A percentile compares a stretch with the other conserved stretches of the same genome.
phyloP scores from a whole-genome alignment of 2,888 invertebrate genomes.

The Hypolimnas misippus region DNA sequence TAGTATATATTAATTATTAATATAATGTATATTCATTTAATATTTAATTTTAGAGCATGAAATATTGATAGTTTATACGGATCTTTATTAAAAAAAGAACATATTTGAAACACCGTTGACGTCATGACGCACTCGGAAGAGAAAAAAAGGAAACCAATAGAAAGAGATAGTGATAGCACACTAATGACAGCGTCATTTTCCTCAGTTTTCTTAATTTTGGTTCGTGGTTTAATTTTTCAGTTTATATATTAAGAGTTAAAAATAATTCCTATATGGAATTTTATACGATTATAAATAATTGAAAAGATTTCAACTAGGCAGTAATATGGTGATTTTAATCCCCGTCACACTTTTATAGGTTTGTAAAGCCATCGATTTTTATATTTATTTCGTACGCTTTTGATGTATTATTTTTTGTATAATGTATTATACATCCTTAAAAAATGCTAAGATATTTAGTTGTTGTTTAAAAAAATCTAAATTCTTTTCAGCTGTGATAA shows the following conservation, averaged over 20 bases:
- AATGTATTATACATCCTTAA: background rate
- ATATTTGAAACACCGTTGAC: too few relatives aligned
- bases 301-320: slow-evolving; percentile 12
- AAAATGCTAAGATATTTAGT: background rate
- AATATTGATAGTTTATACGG: too few relatives aligned
- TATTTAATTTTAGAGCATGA: too few relatives aligned
- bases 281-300: slow-evolving; percentile 15
- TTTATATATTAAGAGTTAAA: slow-evolving; percentile 17
- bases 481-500: background rate
- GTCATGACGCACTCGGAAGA: background rate
- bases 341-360: slow-evolving; percentile 58
- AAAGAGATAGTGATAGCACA: slow-evolving; percentile 19
- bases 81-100: too few relatives aligned
- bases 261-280: slow-evolving; percentile 11
- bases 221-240: slow-evolving; percentile 26
- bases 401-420: background rate
- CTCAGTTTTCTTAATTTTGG: slow-evolving; percentile 38
- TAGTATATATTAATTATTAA: too few relatives aligned
- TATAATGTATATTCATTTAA: too few relatives aligned
- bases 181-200: slow-evolving; percentile 40
- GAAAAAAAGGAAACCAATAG: background rate
- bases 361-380: slow-evolving; percentile 58
- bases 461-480: background rate
- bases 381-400: slow-evolving; percentile 30
- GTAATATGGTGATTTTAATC: slow-evolving; percentile 55